Base-by-base conservation (phyloP, 2,797 vertebrate genomes). In the Lepidocolaptes lacrymiger region DNA sequence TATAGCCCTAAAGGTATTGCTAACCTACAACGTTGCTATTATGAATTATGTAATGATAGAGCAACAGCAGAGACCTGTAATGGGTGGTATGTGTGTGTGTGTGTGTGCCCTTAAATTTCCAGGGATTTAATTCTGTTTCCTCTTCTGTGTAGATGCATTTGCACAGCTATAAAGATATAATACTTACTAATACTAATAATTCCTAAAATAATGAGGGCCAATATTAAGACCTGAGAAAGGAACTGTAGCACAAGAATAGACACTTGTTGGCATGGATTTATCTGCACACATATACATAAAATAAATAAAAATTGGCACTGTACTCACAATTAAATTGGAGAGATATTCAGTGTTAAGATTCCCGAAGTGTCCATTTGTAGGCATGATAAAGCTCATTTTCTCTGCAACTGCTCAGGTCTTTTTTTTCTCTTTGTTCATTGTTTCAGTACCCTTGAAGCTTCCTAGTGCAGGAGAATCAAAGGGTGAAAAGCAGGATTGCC, bases 41-140 rank as follows among this genome's bases (percentile, higher is more conserved):
- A 39, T 52, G n/a, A 34, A 43, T 58, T 72, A 22, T 20, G 10
- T 23, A 39, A 28, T 32, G 30, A 49, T 21, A 54, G 13, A 90
- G 7, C 49, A 81, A 27, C 7, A 66, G 8, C 26, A 84, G 63
- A n/a, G 24, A 36, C 8, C 7, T 66, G 34, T 76, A 49, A 36
- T 4, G 9, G 21, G 2, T 3, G 2, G 2, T 30, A 20, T 36
- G 2, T 36, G 6, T 58, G 10, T 49, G 3, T 63, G 10, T 63
- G 11, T 85, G 61, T 52, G 5, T 37, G 22, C 8, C 36, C 73
- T 44, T 84, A 44, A 63, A 85, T 79, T 91, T 91, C 55, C 48
- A 39, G 28, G 22, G 18, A 43, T 39, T 72, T 87, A 68, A 41
- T 93, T 66, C 52, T 3, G 4, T 88, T 89, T 89, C 7, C 62